Evolutionary conservation across 2,797 vertebrate genomes (phyloP).

Genomic region (Cacajao melanocephalus): DNA sequence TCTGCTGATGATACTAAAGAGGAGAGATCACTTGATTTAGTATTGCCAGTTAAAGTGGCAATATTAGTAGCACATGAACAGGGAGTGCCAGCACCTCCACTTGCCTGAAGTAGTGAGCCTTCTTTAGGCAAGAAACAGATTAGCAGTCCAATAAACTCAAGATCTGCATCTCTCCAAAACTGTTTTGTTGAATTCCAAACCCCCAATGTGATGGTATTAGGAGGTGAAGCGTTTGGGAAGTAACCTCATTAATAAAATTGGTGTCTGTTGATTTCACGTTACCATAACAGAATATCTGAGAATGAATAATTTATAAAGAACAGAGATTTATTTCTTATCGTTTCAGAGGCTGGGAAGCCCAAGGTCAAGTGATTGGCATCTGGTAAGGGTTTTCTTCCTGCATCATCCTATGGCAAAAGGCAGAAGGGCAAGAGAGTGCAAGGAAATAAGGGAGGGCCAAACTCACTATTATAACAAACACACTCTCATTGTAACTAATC

Average conservation of each 20-base stretch:
- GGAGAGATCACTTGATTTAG: not conserved
- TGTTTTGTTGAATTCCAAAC: not conserved
- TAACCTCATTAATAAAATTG: not conserved
- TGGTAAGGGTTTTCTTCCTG: not conserved
- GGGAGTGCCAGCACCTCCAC: not conserved
- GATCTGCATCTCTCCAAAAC: not conserved
- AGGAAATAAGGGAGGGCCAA: not conserved
- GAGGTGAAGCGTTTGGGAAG: not conserved
- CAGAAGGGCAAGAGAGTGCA: not conserved
- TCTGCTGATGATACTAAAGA: not conserved
- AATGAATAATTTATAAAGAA: not conserved
- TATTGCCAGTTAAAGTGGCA: not conserved
- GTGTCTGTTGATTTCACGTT: not conserved
- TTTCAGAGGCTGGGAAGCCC: not conserved
- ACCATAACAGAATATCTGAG: not conserved
- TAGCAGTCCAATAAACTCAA: not conserved
- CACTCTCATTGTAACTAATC: not conserved
- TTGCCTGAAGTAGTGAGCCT: not conserved
- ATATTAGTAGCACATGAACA: not conserved
- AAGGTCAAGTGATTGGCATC: not conserved
- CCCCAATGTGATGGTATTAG: not conserved
- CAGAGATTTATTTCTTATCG: not conserved
- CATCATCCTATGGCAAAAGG: not conserved
- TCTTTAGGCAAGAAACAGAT: not conserved
- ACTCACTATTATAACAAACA: not conserved